phyloP scores from a whole-genome alignment of 2,113 vertebrate species.

The Spea bombifrons region DNA sequence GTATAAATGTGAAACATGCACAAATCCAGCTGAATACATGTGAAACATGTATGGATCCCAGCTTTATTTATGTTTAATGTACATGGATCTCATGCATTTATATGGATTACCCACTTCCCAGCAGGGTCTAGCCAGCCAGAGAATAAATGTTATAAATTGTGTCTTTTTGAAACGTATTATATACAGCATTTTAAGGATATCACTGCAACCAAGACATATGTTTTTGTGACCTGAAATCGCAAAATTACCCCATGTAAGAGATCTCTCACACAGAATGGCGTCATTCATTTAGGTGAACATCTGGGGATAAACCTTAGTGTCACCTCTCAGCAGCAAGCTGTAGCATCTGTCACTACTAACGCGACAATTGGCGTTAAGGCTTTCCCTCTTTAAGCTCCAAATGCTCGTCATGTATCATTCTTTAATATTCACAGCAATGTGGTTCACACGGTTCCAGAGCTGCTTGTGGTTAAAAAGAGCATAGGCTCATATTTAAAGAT shows the following conservation, averaged over 20 bases:
- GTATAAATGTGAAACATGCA: too few relatives aligned
- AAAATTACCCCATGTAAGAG: background rate
- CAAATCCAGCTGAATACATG: too few relatives aligned
- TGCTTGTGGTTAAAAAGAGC: background rate
- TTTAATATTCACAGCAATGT: background rate
- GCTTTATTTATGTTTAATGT: too few relatives aligned
- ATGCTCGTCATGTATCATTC: background rate
- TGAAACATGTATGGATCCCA: too few relatives aligned
- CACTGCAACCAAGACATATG: background rate
- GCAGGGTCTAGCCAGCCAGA: too few relatives aligned
- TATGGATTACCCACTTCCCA: too few relatives aligned
- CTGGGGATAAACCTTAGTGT: background rate
- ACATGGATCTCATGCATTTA: too few relatives aligned
- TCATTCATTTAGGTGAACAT: background rate
- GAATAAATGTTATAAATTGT: too few relatives aligned
- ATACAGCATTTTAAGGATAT: too few relatives aligned
- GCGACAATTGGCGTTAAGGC: background rate
- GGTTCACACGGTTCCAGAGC: background rate
- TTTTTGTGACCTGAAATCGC: background rate
- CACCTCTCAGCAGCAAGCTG: conserved; percentile 8
- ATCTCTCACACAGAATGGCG: background rate
- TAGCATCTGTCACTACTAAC: conserved; percentile 27
- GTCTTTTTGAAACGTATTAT: too few relatives aligned
- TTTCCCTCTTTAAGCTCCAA: background rate
- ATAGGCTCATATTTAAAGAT: background rate